Evolutionary conservation across 30 jellyfish, hydroid and myxozoan genomes (phyloP), one percentile per base, ranked within the genome.

Genomic region (Nemopilema nomurai): DNA sequence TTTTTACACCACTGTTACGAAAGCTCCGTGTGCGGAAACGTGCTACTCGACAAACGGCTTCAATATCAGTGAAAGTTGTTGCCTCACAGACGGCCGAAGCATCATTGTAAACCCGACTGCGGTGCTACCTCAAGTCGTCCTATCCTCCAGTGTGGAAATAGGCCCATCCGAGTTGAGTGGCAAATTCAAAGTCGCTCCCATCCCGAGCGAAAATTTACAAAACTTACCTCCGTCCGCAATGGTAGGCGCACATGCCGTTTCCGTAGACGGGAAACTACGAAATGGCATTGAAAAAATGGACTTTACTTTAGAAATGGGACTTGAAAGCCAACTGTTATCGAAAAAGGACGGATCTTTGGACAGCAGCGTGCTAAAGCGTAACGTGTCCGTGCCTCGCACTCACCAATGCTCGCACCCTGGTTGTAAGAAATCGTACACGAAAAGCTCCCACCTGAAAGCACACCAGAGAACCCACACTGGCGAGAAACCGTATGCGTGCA

Each of bases 381-480:
- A 52, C 50, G 87, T 82, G 21, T 49, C 99, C 18, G 97, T 97
- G 7, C 97, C 98, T 3, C 91, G 98, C 57, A 92, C 98, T 16
- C 98, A 92, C 51, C 91, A 81, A 32, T 92, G 98, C 79, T 73
- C 90, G 50, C 98, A 92, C 74, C 98, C 96, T 1, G 98, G 98
- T 30, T 92, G 98, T 66, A 92, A 96, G 88, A 92, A 92, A 78
- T 87, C 97, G 29, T 92, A 92, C 97, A 92, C 98, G 89, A 92
- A 92, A 80, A 87, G 97, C 66, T 92, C 98, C 71, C 98, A 92
- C 63, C 76, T 92, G 83, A 92, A 92, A 78, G 98, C 98, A 41
- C 98, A 92, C 63, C 98, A 92, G 65, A 67, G 98, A 83, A 92
- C 98, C 20, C 98, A 92, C 70, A 92, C 98, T 70, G 98, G 98